Conservation (phyloP, 2,797 vertebrate species). For the Siniperca scherzeri region DNA sequence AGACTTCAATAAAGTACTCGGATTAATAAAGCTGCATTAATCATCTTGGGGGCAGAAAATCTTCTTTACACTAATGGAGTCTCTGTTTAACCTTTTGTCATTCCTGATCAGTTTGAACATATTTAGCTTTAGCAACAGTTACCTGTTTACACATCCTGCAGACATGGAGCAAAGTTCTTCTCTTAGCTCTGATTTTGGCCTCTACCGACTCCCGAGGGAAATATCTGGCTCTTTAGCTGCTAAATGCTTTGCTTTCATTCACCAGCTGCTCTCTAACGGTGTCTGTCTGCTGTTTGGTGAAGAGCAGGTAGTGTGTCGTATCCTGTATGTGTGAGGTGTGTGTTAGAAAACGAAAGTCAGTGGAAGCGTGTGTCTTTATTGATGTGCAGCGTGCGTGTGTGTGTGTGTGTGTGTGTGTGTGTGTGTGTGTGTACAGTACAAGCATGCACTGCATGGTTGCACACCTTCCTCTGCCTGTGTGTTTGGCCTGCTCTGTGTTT, state of each 20-base stretch:
- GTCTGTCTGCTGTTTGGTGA: neutral
- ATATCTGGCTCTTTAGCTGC: no score
- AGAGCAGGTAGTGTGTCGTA: neutral
- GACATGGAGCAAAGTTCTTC: no score
- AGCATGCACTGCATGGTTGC: slow-evolving; percentile 11
- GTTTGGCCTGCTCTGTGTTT: slow-evolving; percentile 35
- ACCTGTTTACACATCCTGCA: no score
- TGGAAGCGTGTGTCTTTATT: slow-evolving; percentile 7
- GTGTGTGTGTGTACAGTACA: neutral
- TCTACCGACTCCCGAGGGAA: no score
- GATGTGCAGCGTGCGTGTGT: neutral
- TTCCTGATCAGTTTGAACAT: neutral
- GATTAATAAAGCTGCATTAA: no score
- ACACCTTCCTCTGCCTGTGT: slow-evolving; percentile 17
- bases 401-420: neutral
- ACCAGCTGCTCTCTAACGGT: neutral
- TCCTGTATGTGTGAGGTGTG: neutral
- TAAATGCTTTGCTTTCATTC: no score
- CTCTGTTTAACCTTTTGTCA: neutral
- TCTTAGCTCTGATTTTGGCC: neutral
- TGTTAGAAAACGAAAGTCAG: neutral
- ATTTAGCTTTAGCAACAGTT: neutral
- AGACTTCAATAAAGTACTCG: no score
- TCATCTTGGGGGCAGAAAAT: no score
- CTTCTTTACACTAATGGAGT: no score